phyloP scores from a whole-genome alignment of 92 coral and sea anemone genomes.

The Blastomussa wellsi region DNA sequence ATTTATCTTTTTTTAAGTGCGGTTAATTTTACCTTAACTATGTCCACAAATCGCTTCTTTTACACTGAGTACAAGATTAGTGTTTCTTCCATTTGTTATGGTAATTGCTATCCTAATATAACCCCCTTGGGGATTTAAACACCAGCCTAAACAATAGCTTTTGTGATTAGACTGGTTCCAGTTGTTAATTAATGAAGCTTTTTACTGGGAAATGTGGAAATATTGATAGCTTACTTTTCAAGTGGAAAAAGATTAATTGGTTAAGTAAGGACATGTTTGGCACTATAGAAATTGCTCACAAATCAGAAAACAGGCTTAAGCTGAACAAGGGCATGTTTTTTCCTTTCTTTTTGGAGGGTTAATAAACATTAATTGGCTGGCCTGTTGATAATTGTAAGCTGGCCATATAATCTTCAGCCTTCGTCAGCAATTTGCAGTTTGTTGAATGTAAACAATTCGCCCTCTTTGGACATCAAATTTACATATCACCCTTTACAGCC shows the following conservation, averaged over 20 bases:
- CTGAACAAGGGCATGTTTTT: conserved; percentile 6
- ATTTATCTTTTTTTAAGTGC: not conserved
- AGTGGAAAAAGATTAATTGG: conserved; percentile 20
- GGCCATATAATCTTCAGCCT: conserved; percentile 5
- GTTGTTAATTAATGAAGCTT: conserved; percentile 23
- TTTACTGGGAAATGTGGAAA: not conserved
- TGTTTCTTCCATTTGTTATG: conserved; percentile 5
- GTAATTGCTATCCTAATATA: not conserved
- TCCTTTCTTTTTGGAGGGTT: not conserved
- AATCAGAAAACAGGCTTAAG: not conserved
- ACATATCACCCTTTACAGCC: conserved; percentile 26
- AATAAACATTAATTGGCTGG: conserved; percentile 15
- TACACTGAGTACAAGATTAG: not conserved
- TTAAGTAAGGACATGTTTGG: no score
- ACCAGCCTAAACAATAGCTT: conserved; percentile 9
- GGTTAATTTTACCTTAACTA: no score
- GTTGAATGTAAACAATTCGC: conserved; percentile 21
- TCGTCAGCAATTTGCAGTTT: conserved; percentile 31
- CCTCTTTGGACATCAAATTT: conserved; percentile 27
- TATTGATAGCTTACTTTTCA: not conserved
- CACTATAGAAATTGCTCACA: not conserved
- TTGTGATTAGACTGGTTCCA: not conserved
- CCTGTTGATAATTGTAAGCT: conserved; percentile 27
- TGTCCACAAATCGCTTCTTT: not conserved
- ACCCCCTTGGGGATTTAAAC: conserved; percentile 8